Conservation (phyloP, 2,888 invertebrate species). For the Lasioglossum vierecki region DNA sequence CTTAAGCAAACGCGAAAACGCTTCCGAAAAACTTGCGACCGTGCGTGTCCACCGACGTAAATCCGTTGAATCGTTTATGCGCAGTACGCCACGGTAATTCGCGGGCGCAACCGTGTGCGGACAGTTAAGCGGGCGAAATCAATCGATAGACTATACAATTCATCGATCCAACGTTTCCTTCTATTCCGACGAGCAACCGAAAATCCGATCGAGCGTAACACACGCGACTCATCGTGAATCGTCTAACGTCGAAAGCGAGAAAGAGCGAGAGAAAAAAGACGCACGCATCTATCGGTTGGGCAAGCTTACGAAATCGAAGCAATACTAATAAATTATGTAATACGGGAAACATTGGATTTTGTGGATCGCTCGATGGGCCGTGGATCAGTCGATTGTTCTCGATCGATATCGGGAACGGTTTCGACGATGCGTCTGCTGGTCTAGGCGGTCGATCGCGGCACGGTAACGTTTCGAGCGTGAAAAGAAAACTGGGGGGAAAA, state of each 20-base stretch:
- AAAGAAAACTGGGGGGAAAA: not conserved
- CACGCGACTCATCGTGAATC: not conserved
- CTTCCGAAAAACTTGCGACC: not conserved
- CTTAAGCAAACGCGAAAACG: not conserved
- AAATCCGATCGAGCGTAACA: not conserved
- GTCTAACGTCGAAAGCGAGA: not conserved
- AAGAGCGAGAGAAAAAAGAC: not conserved
- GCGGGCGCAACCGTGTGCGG: slow-evolving; percentile 8
- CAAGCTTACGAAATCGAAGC: slow-evolving; percentile 9
- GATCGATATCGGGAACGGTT: not conserved
- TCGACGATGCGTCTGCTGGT: not conserved
- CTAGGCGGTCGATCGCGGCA: not conserved
- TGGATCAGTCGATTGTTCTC: not conserved
- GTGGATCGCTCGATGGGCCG: not conserved
- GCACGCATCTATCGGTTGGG: slow-evolving; percentile 9
- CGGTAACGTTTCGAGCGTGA: not conserved
- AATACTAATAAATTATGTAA: slow-evolving; percentile 57
- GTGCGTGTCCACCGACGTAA: not conserved
- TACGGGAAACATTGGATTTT: slow-evolving; percentile 10
- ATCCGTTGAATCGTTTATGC: not conserved
- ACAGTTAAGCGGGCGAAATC: slow-evolving; percentile 33
- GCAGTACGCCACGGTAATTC: slow-evolving; percentile 27
- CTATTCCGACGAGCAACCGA: not conserved
- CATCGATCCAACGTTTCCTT: slow-evolving; percentile 27
- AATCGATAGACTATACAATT: slow-evolving; percentile 48